Percentiles rank a stretch among this genome's conserved stretches.
These are phyloP conservation scores for Borostomias antarcticus DNA, from an alignment of 2,797 vertebrate species.

Conservation along the genomic window DNA sequence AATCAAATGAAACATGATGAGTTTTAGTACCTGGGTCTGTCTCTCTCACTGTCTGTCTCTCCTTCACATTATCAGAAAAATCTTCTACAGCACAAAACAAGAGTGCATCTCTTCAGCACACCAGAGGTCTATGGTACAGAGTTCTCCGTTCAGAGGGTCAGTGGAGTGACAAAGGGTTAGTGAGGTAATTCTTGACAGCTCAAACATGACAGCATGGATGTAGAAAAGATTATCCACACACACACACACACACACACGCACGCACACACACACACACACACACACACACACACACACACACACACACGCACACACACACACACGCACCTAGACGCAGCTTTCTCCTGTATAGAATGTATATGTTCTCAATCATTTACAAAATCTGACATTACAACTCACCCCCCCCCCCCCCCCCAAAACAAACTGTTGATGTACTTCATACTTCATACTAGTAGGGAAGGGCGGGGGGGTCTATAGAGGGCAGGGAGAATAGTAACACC, in stretches of 20 bases:
- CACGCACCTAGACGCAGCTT: background rate
- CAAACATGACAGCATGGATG: background rate
- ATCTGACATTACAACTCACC: conserved; percentile 7
- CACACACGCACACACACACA: conserved; percentile 28
- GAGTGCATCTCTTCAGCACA: conserved; percentile 47
- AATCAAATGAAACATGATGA: too few species aligned
- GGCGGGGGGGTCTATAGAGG: background rate
- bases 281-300: too few species aligned
- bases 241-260: conserved; percentile 20
- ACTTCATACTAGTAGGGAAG: background rate
- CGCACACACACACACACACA: too few species aligned
- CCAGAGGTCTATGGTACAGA: conserved; percentile 3
- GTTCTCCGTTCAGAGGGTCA: conserved; percentile 11
- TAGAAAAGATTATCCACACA: background rate
- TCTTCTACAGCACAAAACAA: conserved; percentile 31
- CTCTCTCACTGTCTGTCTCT: conserved; percentile 19
- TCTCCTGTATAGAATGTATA: conserved; percentile 19
- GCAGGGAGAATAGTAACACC: background rate
- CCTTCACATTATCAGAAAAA: conserved; percentile 33
- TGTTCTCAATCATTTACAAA: conserved; percentile 27
- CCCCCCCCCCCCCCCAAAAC: conserved; percentile 22
- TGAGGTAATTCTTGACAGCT: conserved; percentile 45
- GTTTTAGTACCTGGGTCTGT: background rate
- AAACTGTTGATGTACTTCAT: background rate
- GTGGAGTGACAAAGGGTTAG: background rate